These are phyloP conservation scores for Andrena bucephala DNA, from an alignment of 2,888 invertebrate genomes.

Conservation along the genomic window DNA sequence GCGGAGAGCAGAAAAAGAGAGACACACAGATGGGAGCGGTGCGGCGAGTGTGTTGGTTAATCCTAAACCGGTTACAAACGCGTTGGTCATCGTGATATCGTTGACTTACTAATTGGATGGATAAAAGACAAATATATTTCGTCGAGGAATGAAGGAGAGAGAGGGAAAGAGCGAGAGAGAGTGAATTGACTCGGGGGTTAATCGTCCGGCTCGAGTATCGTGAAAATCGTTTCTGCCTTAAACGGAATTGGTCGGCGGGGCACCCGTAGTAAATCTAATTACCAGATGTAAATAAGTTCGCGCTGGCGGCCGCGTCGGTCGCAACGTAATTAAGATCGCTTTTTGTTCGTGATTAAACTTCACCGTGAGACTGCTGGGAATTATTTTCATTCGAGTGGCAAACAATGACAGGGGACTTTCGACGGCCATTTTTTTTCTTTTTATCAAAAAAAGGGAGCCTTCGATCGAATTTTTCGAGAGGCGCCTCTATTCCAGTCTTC, in stretches of 20 bases:
- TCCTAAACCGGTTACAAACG: constrained; percentile 75
- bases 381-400: background rate
- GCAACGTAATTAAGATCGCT: constrained; percentile 7
- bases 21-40: constrained; percentile 16
- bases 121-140: constrained; percentile 73
- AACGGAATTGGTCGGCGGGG: constrained; percentile 2
- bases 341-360: background rate
- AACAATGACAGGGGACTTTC: background rate
- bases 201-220: constrained; percentile 27
- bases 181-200: constrained; percentile 41
- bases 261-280: constrained; percentile 26
- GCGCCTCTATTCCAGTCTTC: too few species aligned
- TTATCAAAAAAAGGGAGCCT: background rate
- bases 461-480: background rate
- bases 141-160: background rate
- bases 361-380: background rate
- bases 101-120: constrained; percentile 75
- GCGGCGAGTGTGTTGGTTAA: constrained; percentile 64
- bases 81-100: constrained; percentile 74
- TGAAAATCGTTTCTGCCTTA: constrained; percentile 40
- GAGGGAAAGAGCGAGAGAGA: background rate
- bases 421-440: background rate
- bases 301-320: background rate
- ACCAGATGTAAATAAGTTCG: constrained; percentile 27
- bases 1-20: constrained; percentile 24